phyloP scores from a whole-genome alignment of 2,113 vertebrate genomes.

The Limnothrissa miodon region DNA sequence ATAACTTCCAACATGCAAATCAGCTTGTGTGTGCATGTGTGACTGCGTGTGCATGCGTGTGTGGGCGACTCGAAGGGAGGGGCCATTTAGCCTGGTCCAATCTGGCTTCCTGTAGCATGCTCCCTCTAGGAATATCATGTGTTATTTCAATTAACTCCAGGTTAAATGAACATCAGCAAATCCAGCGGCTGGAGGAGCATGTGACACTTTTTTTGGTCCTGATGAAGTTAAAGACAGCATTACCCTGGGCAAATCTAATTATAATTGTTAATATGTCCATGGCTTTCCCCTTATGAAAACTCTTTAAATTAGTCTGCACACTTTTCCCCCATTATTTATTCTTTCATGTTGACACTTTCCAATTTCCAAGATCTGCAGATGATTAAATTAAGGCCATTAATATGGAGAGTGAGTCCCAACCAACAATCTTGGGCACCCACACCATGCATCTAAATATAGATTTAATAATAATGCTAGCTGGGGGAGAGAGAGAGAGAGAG shows the following conservation, averaged over 20 bases:
- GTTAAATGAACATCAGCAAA: conserved; percentile 48
- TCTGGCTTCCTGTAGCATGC: background rate
- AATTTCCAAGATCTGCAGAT: conserved; percentile 55
- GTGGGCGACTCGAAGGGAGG: background rate
- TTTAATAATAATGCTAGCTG: conserved; percentile 69
- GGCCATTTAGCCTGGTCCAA: background rate
- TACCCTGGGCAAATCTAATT: conserved; percentile 50
- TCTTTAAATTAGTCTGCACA: conserved; percentile 43
- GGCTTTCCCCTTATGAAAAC: conserved; percentile 45
- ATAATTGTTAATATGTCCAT: conserved; percentile 45
- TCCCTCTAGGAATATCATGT: conserved; percentile 33
- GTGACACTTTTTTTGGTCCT: conserved; percentile 43
- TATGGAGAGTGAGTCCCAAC: conserved; percentile 55
- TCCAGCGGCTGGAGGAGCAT: conserved; percentile 31
- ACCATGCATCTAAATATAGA: conserved; percentile 70
- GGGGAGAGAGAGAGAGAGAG: conserved; percentile 9
- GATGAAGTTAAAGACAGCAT: conserved; percentile 46
- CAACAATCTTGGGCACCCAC: conserved; percentile 41
- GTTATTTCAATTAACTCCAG: conserved; percentile 46
- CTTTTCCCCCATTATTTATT: conserved; percentile 57
- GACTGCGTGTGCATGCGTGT: background rate
- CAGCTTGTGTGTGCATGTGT: background rate
- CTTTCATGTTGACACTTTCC: conserved; percentile 63
- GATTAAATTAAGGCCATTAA: conserved; percentile 66
- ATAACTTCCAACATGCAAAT: background rate